Base-by-base conservation (phyloP, 2,888 invertebrate species). In the Brachypalpus laphriformis region DNA sequence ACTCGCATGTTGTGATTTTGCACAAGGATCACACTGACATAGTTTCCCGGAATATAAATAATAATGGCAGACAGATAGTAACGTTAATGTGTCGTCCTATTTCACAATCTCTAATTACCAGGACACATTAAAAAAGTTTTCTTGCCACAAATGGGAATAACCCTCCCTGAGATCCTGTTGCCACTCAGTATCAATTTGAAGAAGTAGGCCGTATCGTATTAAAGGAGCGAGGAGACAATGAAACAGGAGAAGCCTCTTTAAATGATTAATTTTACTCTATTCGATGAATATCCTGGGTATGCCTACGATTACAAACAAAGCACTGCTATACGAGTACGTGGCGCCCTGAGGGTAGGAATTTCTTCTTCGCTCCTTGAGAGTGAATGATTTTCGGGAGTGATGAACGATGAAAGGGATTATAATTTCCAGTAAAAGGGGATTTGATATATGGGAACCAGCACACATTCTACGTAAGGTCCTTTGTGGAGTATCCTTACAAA, bases 51-150 rank as follows among this genome's bases (percentile, higher is more conserved):
- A 68, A 68, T 65, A 75, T 80, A 85, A 82, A 82, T 82, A 78
- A 82, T 78, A 68, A 72, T 63, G 61, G 40, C 3, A 61, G 66
- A 66, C 72, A 78, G 16, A 49, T 66, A 82, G 71, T 78, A 40
- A 72, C 61, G 61, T 63, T 72, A 72, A 72, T 77, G 78, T 78
- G 82, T 78, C 66, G 51, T 72, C 56, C 61, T 63, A 31, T 51
- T 28, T 63, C 49, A 63, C 42, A 82, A 61, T 78, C 83, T 85
- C 83, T 85, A 80, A 85, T 85, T 80, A 85, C 83, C 63, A 65
- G 61, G 40, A 51, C 71, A 78, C 71, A 56, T 77, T 82, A 57
- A 9, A 71, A 57, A 77, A 66, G 51, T 77, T 77, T 51, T 51
- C 71, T 51, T 51, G 18, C 34, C 57, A 51, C 71, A 77, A 57